A percentile compares a stretch with the other conserved stretches of the same genome.
These are phyloP conservation scores for Eudorcas thomsonii DNA, from an alignment of 2,113 vertebrate genomes.

Conservation along the genomic window DNA sequence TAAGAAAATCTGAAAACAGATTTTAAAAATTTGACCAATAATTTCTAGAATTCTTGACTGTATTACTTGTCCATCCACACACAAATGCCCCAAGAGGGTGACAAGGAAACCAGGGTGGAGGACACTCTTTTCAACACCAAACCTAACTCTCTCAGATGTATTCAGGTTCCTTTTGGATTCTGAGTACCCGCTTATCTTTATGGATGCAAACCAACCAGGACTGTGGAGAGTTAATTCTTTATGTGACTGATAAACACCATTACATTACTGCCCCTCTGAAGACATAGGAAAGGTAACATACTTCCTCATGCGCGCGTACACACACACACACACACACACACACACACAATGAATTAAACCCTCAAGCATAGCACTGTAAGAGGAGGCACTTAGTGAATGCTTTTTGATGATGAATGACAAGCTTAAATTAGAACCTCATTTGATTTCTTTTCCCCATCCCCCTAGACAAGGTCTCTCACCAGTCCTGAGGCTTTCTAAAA, in stretches of 20 bases:
- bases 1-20: neutral
- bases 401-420: constrained; percentile 56
- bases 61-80: neutral
- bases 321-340: neutral
- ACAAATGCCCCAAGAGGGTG: neutral
- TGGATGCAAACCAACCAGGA: neutral
- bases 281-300: constrained; percentile 44
- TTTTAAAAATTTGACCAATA: neutral
- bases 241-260: constrained; percentile 56
- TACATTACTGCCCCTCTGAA: constrained; percentile 41
- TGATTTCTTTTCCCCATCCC: constrained; percentile 9
- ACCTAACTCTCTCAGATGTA: neutral
- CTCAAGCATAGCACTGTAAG: constrained; percentile 37
- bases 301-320: constrained; percentile 13
- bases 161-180: neutral
- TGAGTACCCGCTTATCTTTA: neutral
- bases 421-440: constrained; percentile 70
- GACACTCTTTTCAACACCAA: neutral
- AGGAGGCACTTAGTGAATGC: constrained; percentile 62
- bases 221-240: constrained; percentile 51
- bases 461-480: neutral
- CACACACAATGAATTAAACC: constrained; percentile 59
- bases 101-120: neutral
- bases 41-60: neutral
- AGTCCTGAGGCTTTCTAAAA: neutral